Percentiles rank a stretch among this genome's conserved stretches.
Evolutionary conservation across 2,797 vertebrate species (phyloP).

Genomic region (Sciurus carolinensis): DNA sequence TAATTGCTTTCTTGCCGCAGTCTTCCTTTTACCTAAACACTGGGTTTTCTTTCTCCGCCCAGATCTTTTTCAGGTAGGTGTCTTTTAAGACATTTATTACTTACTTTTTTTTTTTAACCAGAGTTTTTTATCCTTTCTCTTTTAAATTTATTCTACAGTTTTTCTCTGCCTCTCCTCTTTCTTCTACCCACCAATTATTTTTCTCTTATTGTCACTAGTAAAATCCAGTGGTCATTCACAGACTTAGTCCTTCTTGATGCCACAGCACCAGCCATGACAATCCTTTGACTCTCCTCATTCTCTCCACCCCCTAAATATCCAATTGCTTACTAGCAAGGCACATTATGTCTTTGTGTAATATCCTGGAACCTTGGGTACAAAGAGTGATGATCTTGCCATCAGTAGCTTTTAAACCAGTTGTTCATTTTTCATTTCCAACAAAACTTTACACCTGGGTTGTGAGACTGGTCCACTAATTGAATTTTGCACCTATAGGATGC

Average conservation of each 20-base stretch:
- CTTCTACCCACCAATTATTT: not conserved
- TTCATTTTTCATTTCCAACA: conserved; percentile 31
- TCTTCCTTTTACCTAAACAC: not conserved
- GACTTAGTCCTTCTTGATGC: not conserved
- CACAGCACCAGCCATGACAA: fast-evolving
- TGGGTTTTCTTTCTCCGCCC: not conserved
- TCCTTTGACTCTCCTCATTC: not conserved
- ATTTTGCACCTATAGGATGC: not conserved
- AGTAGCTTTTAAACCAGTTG: conserved; percentile 14
- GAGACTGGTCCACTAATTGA: not conserved
- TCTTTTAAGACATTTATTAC: conserved; percentile 2
- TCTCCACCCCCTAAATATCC: not conserved
- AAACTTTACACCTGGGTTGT: not conserved
- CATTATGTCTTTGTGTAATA: not conserved
- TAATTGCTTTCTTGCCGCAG: conserved; percentile 18
- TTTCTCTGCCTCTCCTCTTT: not conserved
- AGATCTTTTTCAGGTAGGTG: not conserved
- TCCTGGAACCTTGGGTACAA: not conserved
- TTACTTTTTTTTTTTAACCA: not conserved
- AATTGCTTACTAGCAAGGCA: not conserved
- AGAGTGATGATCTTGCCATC: not conserved
- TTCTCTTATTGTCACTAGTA: not conserved
- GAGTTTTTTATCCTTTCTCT: not conserved
- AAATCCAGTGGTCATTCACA: not conserved
- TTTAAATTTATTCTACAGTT: conserved; percentile 39